Percentiles rank a stretch among this genome's conserved stretches.
Conservation (phyloP, 2,113 vertebrate species). For the Callopanchax toddi region DNA sequence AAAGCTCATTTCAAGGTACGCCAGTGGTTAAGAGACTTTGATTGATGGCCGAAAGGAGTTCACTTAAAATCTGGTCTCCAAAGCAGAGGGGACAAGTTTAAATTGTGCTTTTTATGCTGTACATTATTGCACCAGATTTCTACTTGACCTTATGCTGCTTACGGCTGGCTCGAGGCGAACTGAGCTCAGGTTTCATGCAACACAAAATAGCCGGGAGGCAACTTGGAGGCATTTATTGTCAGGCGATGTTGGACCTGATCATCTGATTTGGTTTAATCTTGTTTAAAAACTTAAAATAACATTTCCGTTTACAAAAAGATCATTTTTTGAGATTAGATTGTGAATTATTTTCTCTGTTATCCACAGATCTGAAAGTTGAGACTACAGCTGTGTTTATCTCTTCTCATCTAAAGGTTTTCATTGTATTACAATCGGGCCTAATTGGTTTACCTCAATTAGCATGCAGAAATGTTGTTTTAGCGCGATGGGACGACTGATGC, state of each 20-base stretch:
- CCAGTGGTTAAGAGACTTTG: conserved; percentile 29
- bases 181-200: conserved; percentile 40
- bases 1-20: conserved; percentile 32
- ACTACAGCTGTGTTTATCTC: conserved; percentile 7
- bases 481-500: conserved; percentile 16
- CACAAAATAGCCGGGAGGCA: conserved; percentile 58
- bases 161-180: conserved; percentile 47
- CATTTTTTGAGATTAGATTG: neutral
- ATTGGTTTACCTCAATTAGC: conserved; percentile 18
- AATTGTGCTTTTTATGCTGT: conserved; percentile 4
- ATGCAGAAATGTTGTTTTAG: conserved; percentile 20
- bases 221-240: conserved; percentile 46
- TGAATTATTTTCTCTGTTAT: neutral
- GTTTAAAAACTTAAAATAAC: conserved; percentile 36
- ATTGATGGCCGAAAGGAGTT: conserved; percentile 38
- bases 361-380: neutral
- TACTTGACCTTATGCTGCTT: conserved; percentile 46
- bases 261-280: conserved; percentile 29
- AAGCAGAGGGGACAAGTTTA: conserved; percentile 34
- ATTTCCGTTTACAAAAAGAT: conserved; percentile 27
- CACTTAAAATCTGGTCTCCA: conserved; percentile 27
- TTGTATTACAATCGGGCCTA: conserved; percentile 12
- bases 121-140: conserved; percentile 44
- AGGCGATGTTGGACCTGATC: conserved; percentile 22
- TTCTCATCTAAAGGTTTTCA: conserved; percentile 1